Conservation (phyloP, 30 jellyfish, hydroid and myxozoan genomes). For the Clytia hemisphaerica region DNA sequence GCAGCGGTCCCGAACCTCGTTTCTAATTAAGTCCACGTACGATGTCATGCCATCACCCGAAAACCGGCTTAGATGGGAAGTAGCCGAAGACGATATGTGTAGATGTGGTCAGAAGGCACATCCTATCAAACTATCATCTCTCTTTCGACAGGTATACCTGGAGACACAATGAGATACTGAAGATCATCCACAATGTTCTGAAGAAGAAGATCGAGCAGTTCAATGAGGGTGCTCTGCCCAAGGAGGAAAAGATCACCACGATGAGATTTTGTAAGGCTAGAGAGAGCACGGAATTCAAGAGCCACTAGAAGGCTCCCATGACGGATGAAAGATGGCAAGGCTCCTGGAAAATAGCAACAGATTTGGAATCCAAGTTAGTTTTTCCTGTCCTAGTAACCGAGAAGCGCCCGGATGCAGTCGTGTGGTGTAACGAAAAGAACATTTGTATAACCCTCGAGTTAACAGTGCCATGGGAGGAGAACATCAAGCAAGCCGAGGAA, state of each 20-base stretch:
- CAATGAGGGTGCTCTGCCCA: not conserved
- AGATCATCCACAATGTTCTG: not conserved
- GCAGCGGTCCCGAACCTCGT: not conserved
- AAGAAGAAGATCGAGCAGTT: not conserved
- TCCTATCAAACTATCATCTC: slow-evolving; percentile 6
- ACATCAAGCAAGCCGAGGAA: not conserved
- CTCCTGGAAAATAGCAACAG: not conserved
- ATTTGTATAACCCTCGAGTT: not conserved
- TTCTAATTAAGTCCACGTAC: not conserved
- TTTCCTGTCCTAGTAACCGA: not conserved
- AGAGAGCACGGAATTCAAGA: too few relatives aligned
- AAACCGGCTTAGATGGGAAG: slow-evolving; percentile 3
- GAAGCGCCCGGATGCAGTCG: not conserved
- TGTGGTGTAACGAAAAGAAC: slow-evolving; percentile 1
- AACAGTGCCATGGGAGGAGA: slow-evolving; percentile 5
- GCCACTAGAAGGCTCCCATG: not conserved
- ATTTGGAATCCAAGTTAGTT: not conserved
- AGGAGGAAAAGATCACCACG: not conserved
- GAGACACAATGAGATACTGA: slow-evolving; percentile 6
- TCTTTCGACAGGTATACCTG: too few relatives aligned
- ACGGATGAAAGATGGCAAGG: slow-evolving; percentile 1
- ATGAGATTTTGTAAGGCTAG: not conserved
- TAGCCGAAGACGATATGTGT: slow-evolving; percentile 10
- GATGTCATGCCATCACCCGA: slow-evolving; percentile 10
- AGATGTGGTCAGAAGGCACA: slow-evolving; percentile 17